Evolutionary conservation across 2,113 vertebrate genomes (phyloP).

Genomic region (Cranoglanis bouderius): DNA sequence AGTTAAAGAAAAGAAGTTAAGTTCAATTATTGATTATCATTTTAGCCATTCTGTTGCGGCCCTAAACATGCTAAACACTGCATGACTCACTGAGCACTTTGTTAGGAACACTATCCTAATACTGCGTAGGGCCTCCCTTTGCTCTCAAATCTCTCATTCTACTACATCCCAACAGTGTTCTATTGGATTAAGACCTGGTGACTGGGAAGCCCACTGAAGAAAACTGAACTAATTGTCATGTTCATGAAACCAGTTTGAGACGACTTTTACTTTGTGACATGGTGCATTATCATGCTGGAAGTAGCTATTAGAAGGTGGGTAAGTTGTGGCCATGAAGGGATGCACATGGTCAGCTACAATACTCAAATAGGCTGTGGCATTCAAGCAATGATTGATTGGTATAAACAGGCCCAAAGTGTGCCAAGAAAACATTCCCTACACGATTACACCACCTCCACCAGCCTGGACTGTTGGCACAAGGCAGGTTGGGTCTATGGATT

Average conservation of each 20-base stretch:
- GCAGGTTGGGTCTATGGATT: no score
- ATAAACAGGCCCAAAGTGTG: neutral
- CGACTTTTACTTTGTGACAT: neutral
- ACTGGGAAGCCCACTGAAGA: neutral
- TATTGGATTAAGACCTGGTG: neutral
- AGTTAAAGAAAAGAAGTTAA: neutral
- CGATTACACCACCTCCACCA: neutral
- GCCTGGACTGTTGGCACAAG: neutral
- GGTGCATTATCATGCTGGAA: neutral
- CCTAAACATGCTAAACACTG: neutral
- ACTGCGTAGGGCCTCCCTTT: neutral
- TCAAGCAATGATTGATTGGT: neutral
- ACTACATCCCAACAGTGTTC: neutral
- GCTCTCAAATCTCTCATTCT: neutral
- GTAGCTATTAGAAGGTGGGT: no score
- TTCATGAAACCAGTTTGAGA: neutral
- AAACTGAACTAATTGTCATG: neutral
- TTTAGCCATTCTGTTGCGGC: neutral
- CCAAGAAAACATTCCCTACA: neutral
- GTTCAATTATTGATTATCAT: neutral
- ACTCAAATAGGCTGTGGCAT: no score
- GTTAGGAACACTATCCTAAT: neutral
- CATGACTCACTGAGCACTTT: neutral
- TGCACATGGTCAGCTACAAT: no score
- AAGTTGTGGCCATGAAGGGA: no score